Percentiles rank a stretch among this genome's conserved stretches.
These are phyloP conservation scores for Drosophila siamana DNA, from an alignment of 2,888 invertebrate genomes.

Conservation along the genomic window DNA sequence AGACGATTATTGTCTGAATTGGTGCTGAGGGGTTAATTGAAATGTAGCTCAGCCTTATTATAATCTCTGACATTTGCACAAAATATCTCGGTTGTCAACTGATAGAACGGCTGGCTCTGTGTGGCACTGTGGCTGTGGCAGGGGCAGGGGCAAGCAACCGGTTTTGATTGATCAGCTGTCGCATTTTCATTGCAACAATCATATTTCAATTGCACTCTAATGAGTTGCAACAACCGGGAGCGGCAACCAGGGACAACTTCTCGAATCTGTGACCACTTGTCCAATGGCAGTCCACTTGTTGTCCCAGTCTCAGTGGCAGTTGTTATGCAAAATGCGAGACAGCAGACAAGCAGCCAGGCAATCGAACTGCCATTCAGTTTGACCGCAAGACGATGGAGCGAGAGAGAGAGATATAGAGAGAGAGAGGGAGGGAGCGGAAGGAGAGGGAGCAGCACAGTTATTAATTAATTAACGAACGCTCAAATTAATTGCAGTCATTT, in stretches of 20 bases:
- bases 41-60: slow-evolving; percentile 15
- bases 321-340: slow-evolving; percentile 42
- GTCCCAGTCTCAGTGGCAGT: slow-evolving; percentile 25
- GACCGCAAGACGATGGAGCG: not conserved
- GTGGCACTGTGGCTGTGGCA: not conserved
- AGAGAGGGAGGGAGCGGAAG: not conserved
- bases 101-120: slow-evolving; percentile 30
- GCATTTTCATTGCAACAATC: slow-evolving; percentile 70
- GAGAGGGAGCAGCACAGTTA: slow-evolving; percentile 52
- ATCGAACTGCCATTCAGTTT: not conserved
- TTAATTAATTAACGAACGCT: slow-evolving; percentile 76
- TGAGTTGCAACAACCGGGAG: slow-evolving; percentile 50
- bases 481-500: slow-evolving; percentile 79
- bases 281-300: too few species aligned
- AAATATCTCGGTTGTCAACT: slow-evolving; percentile 30
- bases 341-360: not conserved
- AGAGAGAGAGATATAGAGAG: not conserved
- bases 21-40: not conserved
- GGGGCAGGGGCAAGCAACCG: slow-evolving; percentile 51
- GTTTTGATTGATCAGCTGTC: slow-evolving; percentile 76
- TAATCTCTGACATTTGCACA: slow-evolving; percentile 20
- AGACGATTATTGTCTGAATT: not conserved
- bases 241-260: slow-evolving; percentile 27
- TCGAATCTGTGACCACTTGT: slow-evolving; percentile 23
- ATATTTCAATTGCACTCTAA: slow-evolving; percentile 75